These are phyloP conservation scores for Apotomis capreana DNA, from an alignment of 2,888 invertebrate genomes.

Conservation along the genomic window DNA sequence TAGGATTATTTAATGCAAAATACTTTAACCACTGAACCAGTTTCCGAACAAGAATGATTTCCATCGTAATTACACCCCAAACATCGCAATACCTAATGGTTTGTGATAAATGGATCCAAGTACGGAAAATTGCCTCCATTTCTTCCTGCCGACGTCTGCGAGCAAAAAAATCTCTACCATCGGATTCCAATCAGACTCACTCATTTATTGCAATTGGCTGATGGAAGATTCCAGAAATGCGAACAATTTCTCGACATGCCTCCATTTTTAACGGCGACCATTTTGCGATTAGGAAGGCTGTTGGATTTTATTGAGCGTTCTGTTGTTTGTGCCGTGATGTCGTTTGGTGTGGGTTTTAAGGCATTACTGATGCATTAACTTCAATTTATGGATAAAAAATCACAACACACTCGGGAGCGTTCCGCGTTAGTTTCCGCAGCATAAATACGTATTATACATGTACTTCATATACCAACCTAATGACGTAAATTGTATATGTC, in stretches of 20 bases:
- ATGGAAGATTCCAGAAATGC: conserved; percentile 57
- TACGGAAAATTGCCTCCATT: conserved; percentile 65
- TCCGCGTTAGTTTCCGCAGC: too few species aligned
- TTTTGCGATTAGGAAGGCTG: conserved; percentile 17
- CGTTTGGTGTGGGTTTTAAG: background rate
- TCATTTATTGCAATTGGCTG: conserved; percentile 74
- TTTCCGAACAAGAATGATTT: conserved; percentile 7
- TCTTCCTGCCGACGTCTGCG: conserved; percentile 56
- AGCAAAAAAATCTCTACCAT: conserved; percentile 66
- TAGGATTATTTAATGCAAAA: background rate
- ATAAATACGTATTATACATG: too few species aligned
- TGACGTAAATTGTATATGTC: too few species aligned
- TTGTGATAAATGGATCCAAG: conserved; percentile 62
- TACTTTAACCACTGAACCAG: background rate
- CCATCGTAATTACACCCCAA: conserved; percentile 36
- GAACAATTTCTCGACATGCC: conserved; percentile 34
- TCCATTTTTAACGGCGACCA: conserved; percentile 27
- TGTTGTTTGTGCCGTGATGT: background rate
- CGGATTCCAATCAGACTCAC: conserved; percentile 72
- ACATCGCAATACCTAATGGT: conserved; percentile 54
- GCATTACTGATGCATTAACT: too few species aligned
- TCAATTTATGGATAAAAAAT: too few species aligned
- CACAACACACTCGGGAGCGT: too few species aligned
- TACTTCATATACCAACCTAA: too few species aligned
- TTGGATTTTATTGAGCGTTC: conserved; percentile 9